phyloP scores from a whole-genome alignment of 1,140 invertebrate genomes.

The Physella acuta region DNA sequence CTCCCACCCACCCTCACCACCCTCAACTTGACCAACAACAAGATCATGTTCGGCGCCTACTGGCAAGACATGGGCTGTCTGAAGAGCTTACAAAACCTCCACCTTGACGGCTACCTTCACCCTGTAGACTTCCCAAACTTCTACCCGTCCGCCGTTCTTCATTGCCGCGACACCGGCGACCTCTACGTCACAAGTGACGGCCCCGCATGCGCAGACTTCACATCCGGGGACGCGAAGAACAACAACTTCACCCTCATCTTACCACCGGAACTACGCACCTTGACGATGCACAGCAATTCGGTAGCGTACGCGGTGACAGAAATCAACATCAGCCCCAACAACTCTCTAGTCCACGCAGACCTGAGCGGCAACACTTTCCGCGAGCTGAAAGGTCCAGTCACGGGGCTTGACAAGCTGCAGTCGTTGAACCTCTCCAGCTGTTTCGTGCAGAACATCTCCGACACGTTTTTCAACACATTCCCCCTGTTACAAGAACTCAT shows the following conservation, averaged over 20 bases:
- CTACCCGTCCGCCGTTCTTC: not conserved
- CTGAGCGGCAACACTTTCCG: constrained; percentile 6
- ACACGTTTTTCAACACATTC: constrained; percentile 8
- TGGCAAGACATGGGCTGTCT: constrained; percentile 7
- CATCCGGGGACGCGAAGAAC: not conserved
- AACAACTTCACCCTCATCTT: not conserved
- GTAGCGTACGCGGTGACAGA: constrained; percentile 1
- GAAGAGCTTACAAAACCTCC: not conserved
- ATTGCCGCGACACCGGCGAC: not conserved
- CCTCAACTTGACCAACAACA: constrained; percentile 13
- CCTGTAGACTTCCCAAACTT: not conserved
- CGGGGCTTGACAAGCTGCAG: constrained; percentile 7
- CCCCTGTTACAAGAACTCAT: not conserved
- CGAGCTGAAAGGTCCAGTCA: constrained; percentile 1
- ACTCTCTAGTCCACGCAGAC: not conserved
- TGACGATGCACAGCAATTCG: constrained; percentile 13
- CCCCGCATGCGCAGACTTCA: not conserved
- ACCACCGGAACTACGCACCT: constrained; percentile 1
- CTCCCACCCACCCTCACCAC: not conserved
- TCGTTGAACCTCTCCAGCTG: constrained; percentile 6
- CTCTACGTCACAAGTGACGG: not conserved
- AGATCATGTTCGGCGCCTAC: constrained; percentile 22
- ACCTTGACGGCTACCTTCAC: constrained; percentile 2
- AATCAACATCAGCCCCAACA: constrained; percentile 13
- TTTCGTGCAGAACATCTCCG: constrained; percentile 11